Evolutionary conservation across 1,140 invertebrate species (phyloP), one percentile per base, ranked within the genome.

Genomic region (Lepidotrigona ventralis): DNA sequence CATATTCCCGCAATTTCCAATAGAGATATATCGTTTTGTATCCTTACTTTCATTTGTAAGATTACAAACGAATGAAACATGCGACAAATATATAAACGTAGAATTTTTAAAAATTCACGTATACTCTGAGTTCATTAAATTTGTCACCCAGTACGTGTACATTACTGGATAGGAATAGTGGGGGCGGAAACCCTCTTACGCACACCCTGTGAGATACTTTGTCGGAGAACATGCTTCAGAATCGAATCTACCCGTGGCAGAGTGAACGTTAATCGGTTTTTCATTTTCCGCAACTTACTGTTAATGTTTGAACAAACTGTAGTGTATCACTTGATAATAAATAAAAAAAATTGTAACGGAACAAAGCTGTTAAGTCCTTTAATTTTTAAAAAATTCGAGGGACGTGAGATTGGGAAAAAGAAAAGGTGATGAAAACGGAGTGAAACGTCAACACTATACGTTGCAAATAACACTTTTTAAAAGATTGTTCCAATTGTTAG

Each of bases 171-270:
- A 54, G 29, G 19, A 54, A 46, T 68, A 60, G 79, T 23, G 68
- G 72, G 79, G 79, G 79, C 21, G 17, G 64, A 54, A 81, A 56
- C 79, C 58, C 79, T 81, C 79, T 75, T 53, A 81, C 72, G 72
- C 79, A 76, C 72, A 76, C 79, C 79, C 79, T 54, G 63, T 74
- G 72, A 81, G 58, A 66, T 81, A 76, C n/a, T 81, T 63, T 68
- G 72, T 46, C 79, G 53, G 63, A 76, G 75, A 82, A 71, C 74
- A 71, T 73, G 85, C 19, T 64, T 77, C 74, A 71, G 77, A 75
- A 73, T 72, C 54, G 81, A 86, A 76, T 79, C 54, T 68, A 79
- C 75, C 75, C 85, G 85, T 87, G 63, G 70, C 53, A 64, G 51
- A 76, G 79, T 56, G 79, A 81, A 29, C 60, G 79, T 81, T 79